Percentiles rank a stretch among this genome's conserved stretches.
phyloP scores from a whole-genome alignment of 2,797 vertebrate species.

The Poecile montanus region DNA sequence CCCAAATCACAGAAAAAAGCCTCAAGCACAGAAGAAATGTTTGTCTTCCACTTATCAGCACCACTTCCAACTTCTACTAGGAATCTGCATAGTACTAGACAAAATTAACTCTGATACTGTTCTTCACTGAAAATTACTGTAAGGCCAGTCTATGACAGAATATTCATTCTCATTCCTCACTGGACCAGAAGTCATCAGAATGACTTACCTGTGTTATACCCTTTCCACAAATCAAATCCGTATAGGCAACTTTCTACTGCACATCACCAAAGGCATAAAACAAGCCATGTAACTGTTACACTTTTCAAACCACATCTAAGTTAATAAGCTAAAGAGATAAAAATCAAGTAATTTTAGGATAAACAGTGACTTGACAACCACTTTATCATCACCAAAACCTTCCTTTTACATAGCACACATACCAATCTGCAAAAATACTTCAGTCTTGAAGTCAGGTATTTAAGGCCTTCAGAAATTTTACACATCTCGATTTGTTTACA shows the following conservation, averaged over 20 bases:
- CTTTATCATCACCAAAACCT: neutral
- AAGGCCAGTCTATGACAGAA: neutral
- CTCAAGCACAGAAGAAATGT: neutral
- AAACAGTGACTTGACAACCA: neutral
- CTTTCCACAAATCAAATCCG: neutral
- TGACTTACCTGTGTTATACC: neutral
- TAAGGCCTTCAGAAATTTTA: neutral
- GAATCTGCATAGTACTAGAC: neutral
- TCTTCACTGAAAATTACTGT: neutral
- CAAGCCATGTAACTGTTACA: fast-evolving
- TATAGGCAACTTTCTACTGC: neutral
- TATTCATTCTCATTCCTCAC: neutral
- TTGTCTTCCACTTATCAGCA: neutral
- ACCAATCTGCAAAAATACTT: neutral
- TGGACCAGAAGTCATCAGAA: neutral
- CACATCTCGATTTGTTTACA: neutral
- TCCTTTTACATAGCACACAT: neutral
- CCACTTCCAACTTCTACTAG: neutral
- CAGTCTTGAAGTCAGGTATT: neutral
- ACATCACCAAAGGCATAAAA: neutral
- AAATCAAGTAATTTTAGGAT: neutral
- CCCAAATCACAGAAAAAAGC: neutral
- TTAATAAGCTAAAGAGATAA: neutral
- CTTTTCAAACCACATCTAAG: neutral
- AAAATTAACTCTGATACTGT: neutral